A percentile compares a stretch with the other conserved stretches of the same genome.
Evolutionary conservation across 1,140 invertebrate genomes (phyloP).

Genomic region (Macrobrachium rosenbergii): DNA sequence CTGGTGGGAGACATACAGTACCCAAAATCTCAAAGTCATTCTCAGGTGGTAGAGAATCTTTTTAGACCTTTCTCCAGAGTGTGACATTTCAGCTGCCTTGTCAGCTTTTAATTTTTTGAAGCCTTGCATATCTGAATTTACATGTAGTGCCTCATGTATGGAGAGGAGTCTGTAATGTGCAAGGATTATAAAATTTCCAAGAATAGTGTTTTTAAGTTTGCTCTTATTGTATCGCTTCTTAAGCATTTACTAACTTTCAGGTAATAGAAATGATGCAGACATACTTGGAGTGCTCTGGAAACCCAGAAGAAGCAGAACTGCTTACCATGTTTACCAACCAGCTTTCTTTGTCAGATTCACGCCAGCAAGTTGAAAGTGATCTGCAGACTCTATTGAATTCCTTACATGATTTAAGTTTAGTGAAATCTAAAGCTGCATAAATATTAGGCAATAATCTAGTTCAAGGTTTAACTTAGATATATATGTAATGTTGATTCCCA

Average conservation of each 20-base stretch:
- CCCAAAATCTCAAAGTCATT: no score
- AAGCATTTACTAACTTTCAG: constrained; percentile 26
- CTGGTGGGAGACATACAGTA: no score
- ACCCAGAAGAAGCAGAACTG: constrained; percentile 42
- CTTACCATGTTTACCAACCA: constrained; percentile 44
- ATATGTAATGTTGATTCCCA: no score
- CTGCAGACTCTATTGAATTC: constrained; percentile 39
- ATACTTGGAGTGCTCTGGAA: constrained; percentile 53
- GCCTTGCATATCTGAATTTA: constrained; percentile 14
- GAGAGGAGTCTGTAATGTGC: no score
- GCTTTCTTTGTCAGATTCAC: constrained; percentile 46
- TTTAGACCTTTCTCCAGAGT: no score
- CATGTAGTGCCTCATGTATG: no score
- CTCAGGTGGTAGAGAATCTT: no score
- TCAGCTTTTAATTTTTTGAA: background rate
- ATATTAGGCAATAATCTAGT: no score
- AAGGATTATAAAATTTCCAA: background rate
- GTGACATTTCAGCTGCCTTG: background rate
- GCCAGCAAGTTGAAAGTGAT: constrained; percentile 48
- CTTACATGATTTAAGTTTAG: constrained; percentile 45
- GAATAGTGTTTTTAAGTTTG: background rate
- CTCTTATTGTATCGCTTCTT: background rate
- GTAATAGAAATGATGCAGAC: constrained; percentile 60
- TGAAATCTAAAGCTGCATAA: background rate
- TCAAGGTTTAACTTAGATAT: no score